phyloP scores from a whole-genome alignment of 2,113 vertebrate genomes.

The Marcusenius ussheri region DNA sequence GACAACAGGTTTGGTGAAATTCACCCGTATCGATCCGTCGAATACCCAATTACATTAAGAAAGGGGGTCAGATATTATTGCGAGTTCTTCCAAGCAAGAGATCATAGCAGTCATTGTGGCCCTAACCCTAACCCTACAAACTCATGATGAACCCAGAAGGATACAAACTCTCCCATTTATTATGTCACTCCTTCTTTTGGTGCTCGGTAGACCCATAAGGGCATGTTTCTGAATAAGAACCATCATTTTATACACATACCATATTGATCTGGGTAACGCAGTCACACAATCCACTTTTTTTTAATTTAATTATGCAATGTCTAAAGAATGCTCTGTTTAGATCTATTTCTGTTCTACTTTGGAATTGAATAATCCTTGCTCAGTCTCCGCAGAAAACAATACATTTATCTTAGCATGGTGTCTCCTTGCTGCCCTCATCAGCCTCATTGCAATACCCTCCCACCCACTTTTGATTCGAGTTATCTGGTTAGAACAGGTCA shows the following conservation, averaged over 20 bases:
- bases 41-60: background rate
- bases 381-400: background rate
- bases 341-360: background rate
- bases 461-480: background rate
- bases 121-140: background rate
- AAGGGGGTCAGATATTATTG: background rate
- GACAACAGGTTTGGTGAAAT: background rate
- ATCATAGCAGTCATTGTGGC: background rate
- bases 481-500: constrained; percentile 2
- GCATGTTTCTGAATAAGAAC: background rate
- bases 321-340: constrained; percentile 7
- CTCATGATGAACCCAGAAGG: background rate
- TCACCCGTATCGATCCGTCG: background rate
- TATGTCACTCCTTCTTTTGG: background rate
- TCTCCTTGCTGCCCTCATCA: background rate
- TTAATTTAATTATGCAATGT: background rate
- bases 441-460: background rate
- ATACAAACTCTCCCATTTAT: background rate
- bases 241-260: background rate
- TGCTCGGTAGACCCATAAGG: background rate
- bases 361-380: background rate
- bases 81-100: background rate
- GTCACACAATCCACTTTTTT: background rate
- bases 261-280: background rate
- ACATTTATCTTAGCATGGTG: constrained; percentile 17